Evolutionary conservation across 2,797 vertebrate species (phyloP).

Genomic region (Pseudochaenichthys georgianus): DNA sequence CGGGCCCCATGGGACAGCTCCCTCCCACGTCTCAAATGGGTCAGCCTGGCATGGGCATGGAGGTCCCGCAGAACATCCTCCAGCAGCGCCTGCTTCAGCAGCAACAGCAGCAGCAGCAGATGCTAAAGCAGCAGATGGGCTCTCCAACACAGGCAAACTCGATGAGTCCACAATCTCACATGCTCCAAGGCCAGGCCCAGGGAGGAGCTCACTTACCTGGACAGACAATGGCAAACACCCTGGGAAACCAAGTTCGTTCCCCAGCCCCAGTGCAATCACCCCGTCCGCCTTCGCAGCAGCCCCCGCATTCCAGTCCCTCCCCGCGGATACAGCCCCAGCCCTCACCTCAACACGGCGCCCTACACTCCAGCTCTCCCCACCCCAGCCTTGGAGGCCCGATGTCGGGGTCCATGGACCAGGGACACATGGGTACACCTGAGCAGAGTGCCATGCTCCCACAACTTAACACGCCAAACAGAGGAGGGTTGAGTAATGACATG

Average conservation of each 20-base stretch:
- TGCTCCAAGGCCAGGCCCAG: slow-evolving; percentile 94
- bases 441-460: slow-evolving; percentile 99
- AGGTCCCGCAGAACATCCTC: slow-evolving; percentile 87
- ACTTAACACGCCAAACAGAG: slow-evolving; percentile 93
- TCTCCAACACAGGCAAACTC: slow-evolving; percentile 92
- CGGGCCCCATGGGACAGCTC: slow-evolving; percentile 91
- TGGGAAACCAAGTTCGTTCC: slow-evolving; percentile 96
- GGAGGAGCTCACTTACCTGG: slow-evolving; percentile 88
- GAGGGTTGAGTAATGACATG: slow-evolving; percentile 92
- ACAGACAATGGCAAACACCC: slow-evolving; percentile 91
- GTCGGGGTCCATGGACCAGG: slow-evolving; percentile 94
- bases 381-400: slow-evolving; percentile 92
- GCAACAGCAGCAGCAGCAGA: slow-evolving; percentile 85
- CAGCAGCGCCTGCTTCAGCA: slow-evolving; percentile 88
- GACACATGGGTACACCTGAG: slow-evolving; percentile 93
- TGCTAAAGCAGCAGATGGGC: slow-evolving; percentile 94
- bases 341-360: slow-evolving; percentile 92
- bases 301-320: slow-evolving; percentile 98
- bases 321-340: slow-evolving; percentile 95
- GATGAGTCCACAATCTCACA: slow-evolving; percentile 97
- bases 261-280: slow-evolving; percentile 97
- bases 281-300: slow-evolving; percentile 94
- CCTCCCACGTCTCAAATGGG: slow-evolving; percentile 92
- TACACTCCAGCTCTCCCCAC: slow-evolving; percentile 96
- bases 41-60: slow-evolving; percentile 92